Evolutionary conservation across 1,140 invertebrate genomes (phyloP), one percentile per base, ranked within the genome.

Genomic region (Helicoverpa zea): DNA sequence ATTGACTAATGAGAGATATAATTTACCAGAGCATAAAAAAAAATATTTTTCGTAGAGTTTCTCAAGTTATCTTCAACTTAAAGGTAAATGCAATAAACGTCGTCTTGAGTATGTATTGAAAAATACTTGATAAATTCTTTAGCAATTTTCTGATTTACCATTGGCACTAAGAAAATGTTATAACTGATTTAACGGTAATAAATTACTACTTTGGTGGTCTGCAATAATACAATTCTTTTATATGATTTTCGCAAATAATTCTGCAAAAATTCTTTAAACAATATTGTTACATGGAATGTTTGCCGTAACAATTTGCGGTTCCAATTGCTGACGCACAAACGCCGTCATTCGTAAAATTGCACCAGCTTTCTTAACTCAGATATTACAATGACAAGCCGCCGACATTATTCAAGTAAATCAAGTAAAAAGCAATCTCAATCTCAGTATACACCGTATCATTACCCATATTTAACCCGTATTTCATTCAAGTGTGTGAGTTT

Each of bases 401-500:
- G 13, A 35, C 35, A 35, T 35, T 29, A 52, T 49, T 49, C 66
- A 54, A 70, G 49, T 49, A 58, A 68, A 54, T 66, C 63, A 78
- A 56, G n/a, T 56, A 78, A 78, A 58, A 68, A 56, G 54, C 63
- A 68, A 68, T 68, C 76, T 47, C 63, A 68, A 68, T 68, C 66
- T 70, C 23, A 51, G 47, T 14, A 35, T 35, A 79, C 58, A 70
- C 18, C 18, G 51, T 68, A 66, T 66, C 63, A 66, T 68, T 78
- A 70, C 49, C 47, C 49, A 64, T 13, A 64, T 52, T 70, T 70
- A 70, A 47, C 59, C 66, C 47, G 49, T 61, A 73, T 87, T 83
- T 81, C 81, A 76, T 88, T 80, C 85, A 61, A 73, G 73, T 77
- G 83, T 85, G 86, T 86, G 84, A 86, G 64, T 91, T 93, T 91